Conservation (phyloP, 2,113 vertebrate species). For the Nematolebias whitei region DNA sequence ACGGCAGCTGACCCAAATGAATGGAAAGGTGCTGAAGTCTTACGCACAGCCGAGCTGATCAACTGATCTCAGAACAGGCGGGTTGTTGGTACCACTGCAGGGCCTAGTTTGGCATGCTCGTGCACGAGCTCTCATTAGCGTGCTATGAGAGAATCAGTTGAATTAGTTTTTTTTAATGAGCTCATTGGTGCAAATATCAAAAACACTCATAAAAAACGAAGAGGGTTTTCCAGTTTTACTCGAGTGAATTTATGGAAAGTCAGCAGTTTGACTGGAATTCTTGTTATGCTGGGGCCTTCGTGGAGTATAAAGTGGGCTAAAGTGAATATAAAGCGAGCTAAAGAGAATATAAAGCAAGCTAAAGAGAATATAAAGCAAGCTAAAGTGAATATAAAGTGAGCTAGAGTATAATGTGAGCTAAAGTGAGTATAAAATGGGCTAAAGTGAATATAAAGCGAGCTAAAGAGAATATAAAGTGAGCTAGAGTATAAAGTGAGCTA, state of each 20-base stretch:
- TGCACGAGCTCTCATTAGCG: not conserved
- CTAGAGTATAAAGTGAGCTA: too few species aligned
- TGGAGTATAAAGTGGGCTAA: too few species aligned
- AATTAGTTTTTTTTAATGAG: conserved; percentile 2
- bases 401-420: too few species aligned
- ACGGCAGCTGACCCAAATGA: conserved; percentile 9
- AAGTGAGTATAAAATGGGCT: too few species aligned
- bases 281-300: too few species aligned
- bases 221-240: not conserved
- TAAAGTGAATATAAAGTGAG: too few species aligned
- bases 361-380: too few species aligned
- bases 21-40: not conserved
- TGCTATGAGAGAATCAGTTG: conserved; percentile 2
- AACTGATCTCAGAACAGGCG: not conserved
- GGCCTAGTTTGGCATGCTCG: not conserved
- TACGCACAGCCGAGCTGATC: too few species aligned
- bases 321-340: too few species aligned
- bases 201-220: not conserved
- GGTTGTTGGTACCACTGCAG: not conserved
- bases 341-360: too few species aligned
- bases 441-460: too few species aligned
- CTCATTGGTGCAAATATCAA: conserved; percentile 1
- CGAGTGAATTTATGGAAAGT: not conserved
- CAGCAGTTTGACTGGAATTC: not conserved
- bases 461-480: too few species aligned